phyloP scores from a whole-genome alignment of 1,140 invertebrate species.

The Drosophila obscura region DNA sequence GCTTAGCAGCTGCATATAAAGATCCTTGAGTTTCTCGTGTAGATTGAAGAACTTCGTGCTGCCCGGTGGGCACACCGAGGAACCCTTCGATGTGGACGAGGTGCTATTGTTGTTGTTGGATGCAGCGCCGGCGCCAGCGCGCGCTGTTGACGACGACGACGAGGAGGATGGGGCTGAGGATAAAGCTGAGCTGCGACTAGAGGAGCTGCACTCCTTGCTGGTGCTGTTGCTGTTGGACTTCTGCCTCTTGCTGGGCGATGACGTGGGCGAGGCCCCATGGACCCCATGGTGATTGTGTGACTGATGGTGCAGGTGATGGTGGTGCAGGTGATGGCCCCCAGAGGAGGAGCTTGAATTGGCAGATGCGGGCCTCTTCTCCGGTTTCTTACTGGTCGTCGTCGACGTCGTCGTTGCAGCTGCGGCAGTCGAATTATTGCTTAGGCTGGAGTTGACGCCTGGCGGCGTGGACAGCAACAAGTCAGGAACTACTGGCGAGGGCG shows the following conservation, averaged over 20 bases:
- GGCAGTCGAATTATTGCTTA: constrained; percentile 43
- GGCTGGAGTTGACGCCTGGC: constrained; percentile 72
- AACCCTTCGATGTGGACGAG: constrained; percentile 16
- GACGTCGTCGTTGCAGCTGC: constrained; percentile 31
- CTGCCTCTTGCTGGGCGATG: constrained; percentile 77
- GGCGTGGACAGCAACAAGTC: constrained; percentile 77
- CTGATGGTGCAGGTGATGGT: constrained; percentile 59
- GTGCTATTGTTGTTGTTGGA: constrained; percentile 4
- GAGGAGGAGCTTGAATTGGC: constrained; percentile 45
- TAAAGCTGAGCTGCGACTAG: constrained; percentile 68
- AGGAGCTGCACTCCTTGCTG: constrained; percentile 69
- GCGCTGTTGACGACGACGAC: constrained; percentile 40
- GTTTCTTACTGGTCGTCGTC: constrained; percentile 60
- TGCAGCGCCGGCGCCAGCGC: constrained; percentile 42
- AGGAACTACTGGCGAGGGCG: constrained; percentile 80
- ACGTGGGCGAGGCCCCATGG: constrained; percentile 59
- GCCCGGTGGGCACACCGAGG: constrained; percentile 35
- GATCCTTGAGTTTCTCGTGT: constrained; percentile 86
- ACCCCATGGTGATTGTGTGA: constrained; percentile 67
- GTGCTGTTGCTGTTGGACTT: constrained; percentile 63
- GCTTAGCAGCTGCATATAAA: constrained; percentile 83
- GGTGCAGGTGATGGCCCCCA: constrained; percentile 52
- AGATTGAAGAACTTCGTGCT: constrained; percentile 85
- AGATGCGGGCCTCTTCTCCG: constrained; percentile 69
- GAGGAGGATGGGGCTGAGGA: constrained; percentile 54